These are phyloP conservation scores for Lycocerus yunnanus DNA, from an alignment of 2,888 invertebrate genomes.

Conservation along the genomic window DNA sequence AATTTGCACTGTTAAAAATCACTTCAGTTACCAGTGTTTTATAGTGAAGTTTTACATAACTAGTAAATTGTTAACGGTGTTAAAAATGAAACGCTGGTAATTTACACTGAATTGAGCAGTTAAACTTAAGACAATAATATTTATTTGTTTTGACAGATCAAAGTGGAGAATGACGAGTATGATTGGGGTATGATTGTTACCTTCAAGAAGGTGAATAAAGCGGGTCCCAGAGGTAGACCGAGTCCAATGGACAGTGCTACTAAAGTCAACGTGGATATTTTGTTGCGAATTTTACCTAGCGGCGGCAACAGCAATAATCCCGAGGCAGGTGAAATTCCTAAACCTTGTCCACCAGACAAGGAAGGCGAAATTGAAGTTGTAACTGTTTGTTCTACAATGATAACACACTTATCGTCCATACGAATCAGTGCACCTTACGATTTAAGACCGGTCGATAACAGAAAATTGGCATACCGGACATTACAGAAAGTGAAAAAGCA, in stretches of 20 bases:
- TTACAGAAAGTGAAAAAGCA: constrained; percentile 88
- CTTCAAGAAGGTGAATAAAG: constrained; percentile 64
- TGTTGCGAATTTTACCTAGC: constrained; percentile 78
- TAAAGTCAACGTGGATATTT: constrained; percentile 79
- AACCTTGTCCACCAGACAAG: constrained; percentile 71
- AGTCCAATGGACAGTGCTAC: constrained; percentile 64
- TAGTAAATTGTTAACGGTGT: too few species aligned
- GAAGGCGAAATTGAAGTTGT: constrained; percentile 89
- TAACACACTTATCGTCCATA: constrained; percentile 87
- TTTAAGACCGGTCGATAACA: constrained; percentile 80
- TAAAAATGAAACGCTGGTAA: too few species aligned
- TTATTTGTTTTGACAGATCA: constrained; percentile 61
- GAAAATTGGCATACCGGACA: constrained; percentile 83
- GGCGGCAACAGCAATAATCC: constrained; percentile 55
- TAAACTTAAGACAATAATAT: not conserved
- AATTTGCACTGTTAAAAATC: too few species aligned
- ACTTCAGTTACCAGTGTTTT: too few species aligned
- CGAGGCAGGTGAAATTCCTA: constrained; percentile 61
- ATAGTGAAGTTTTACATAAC: too few species aligned
- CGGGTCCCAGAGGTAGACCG: constrained; percentile 41
- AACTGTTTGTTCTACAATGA: constrained; percentile 79
- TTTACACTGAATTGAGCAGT: too few species aligned
- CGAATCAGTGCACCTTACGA: constrained; percentile 91
- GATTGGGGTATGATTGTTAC: constrained; percentile 98
- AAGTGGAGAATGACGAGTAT: constrained; percentile 83